Percentiles rank a stretch among this genome's conserved stretches.
Conservation (phyloP, 2,113 vertebrate genomes). For the Eurypyga helias region DNA sequence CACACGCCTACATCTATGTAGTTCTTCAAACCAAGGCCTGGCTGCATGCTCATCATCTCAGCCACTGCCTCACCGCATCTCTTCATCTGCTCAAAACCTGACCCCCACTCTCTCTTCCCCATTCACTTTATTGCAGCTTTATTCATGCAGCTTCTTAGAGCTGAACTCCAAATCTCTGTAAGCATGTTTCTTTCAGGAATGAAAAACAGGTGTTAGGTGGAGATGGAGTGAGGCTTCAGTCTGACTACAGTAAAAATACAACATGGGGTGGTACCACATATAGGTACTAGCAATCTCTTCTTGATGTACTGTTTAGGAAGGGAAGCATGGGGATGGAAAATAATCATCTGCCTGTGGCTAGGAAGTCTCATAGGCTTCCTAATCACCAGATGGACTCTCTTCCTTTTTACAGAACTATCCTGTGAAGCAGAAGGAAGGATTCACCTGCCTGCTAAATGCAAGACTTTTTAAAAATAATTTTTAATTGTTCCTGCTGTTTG, state of each 20-base stretch:
- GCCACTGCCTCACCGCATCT: neutral
- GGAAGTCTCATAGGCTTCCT: neutral
- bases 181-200: neutral
- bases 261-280: accelerated
- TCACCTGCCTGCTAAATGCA: neutral
- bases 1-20: neutral
- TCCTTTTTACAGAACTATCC: neutral
- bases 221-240: neutral
- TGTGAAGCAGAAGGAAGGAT: neutral
- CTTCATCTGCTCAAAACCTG: neutral
- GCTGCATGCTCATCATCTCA: neutral
- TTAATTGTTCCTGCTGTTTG: neutral
- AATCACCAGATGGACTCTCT: neutral
- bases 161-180: neutral
- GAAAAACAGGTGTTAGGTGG: neutral
- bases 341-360: neutral
- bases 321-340: neutral
- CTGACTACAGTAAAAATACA: neutral
- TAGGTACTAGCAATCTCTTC: neutral
- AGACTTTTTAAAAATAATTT: neutral
- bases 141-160: neutral
- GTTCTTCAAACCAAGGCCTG: neutral
- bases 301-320: neutral
- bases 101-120: neutral
- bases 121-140: neutral